Evolutionary conservation across 2,113 vertebrate species (phyloP).

Genomic region (Tamias sibiricus): DNA sequence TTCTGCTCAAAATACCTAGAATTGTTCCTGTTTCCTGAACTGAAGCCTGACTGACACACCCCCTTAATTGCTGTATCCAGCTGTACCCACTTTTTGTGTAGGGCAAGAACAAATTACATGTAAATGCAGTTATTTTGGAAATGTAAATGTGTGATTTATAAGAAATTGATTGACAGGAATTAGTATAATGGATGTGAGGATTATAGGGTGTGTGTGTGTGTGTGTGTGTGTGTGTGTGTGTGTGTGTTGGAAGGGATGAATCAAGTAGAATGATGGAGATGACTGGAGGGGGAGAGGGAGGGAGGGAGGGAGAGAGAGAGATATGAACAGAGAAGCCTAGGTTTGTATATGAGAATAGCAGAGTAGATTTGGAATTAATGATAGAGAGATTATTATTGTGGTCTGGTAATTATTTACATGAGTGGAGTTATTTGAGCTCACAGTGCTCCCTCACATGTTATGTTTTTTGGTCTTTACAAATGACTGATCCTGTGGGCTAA

Average conservation of each 20-base stretch:
- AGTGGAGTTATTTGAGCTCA: not conserved
- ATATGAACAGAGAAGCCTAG: not conserved
- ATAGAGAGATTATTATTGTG: not conserved
- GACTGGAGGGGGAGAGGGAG: not conserved
- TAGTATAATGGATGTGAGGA: slow-evolving; percentile 31
- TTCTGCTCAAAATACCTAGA: slow-evolving; percentile 40
- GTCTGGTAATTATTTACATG: not conserved
- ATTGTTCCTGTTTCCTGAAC: slow-evolving; percentile 40
- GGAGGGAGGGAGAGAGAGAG: not conserved
- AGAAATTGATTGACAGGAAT: slow-evolving; percentile 45
- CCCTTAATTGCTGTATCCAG: not conserved
- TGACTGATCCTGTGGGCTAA: not conserved
- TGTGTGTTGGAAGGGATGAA: not conserved
- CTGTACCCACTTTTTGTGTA: not conserved
- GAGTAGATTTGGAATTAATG: not conserved
- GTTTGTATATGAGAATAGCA: not conserved
- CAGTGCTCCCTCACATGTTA: not conserved
- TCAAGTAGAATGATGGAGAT: not conserved
- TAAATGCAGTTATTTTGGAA: slow-evolving; percentile 57
- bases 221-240: not conserved
- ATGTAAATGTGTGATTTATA: slow-evolving; percentile 47
- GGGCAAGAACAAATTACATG: slow-evolving; percentile 48
- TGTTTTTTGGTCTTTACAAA: not conserved
- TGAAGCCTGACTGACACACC: not conserved
- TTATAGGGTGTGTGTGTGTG: not conserved